These are phyloP conservation scores for Pongo pygmaeus DNA, from an alignment of 2,113 vertebrate genomes.

Conservation along the genomic window DNA sequence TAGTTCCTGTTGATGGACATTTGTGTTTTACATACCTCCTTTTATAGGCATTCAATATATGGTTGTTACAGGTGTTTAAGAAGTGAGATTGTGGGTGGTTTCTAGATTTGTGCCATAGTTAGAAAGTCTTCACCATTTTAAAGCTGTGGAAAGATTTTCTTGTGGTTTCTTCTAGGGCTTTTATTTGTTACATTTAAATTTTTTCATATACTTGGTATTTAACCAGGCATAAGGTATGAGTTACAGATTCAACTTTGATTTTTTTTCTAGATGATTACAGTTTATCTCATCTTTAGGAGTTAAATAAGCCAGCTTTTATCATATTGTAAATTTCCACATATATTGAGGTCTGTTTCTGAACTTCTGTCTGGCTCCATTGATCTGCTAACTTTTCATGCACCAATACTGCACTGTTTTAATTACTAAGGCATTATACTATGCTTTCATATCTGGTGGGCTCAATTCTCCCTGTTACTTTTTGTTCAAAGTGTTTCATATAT, in stretches of 20 bases:
- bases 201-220: background rate
- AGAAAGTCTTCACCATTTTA: background rate
- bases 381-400: background rate
- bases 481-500: background rate
- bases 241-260: background rate
- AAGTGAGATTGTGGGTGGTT: background rate
- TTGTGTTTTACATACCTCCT: background rate
- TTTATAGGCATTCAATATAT: background rate
- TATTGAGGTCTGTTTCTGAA: background rate
- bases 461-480: background rate
- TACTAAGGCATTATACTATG: background rate
- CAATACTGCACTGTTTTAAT: background rate
- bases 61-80: background rate
- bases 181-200: background rate
- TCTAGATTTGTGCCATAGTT: background rate
- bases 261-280: background rate
- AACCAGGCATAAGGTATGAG: background rate
- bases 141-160: background rate
- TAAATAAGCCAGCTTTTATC: background rate
- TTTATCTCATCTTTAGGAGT: background rate
- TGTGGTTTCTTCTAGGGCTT: background rate
- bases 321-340: background rate
- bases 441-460: background rate
- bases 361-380: accelerated
- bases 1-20: background rate